Percentiles rank a stretch among this genome's conserved stretches.
phyloP scores from a whole-genome alignment of 2,888 invertebrate genomes.

The Heteromyza rotundicornis region DNA sequence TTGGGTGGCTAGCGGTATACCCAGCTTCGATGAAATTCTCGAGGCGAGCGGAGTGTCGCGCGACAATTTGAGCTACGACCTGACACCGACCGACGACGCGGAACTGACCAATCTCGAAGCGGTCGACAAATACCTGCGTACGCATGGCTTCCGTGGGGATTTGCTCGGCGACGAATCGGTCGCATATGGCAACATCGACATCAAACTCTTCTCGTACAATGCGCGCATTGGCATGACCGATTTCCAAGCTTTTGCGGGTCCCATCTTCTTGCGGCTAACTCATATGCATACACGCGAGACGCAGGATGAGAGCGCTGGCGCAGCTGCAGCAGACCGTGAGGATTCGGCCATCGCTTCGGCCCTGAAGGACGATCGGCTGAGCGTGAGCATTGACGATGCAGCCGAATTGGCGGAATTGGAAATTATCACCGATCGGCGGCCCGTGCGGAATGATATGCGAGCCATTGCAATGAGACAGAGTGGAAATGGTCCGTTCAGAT shows the following conservation, averaged over 20 bases:
- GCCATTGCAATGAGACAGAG: constrained; percentile 52
- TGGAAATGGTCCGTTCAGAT: constrained; percentile 56
- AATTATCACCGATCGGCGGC: constrained; percentile 54
- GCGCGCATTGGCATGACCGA: constrained; percentile 53
- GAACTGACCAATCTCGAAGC: constrained; percentile 55
- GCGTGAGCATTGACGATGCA: constrained; percentile 51
- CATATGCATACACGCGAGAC: constrained; percentile 35
- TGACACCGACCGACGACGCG: constrained; percentile 44
- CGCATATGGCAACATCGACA: constrained; percentile 62
- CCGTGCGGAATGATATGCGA: constrained; percentile 58
- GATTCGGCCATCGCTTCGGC: constrained; percentile 35
- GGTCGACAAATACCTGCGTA: constrained; percentile 54
- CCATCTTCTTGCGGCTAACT: constrained; percentile 56
- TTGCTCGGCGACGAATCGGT: constrained; percentile 56
- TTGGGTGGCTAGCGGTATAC: constrained; percentile 69
- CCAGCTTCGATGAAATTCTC: constrained; percentile 56
- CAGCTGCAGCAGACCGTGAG: constrained; percentile 12
- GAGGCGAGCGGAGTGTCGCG: constrained; percentile 49
- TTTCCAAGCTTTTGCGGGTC: constrained; percentile 60
- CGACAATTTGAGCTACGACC: constrained; percentile 44
- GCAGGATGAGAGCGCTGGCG: constrained; percentile 12
- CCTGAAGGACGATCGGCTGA: constrained; percentile 51
- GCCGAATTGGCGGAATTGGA: constrained; percentile 56
- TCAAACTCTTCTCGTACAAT: constrained; percentile 60
- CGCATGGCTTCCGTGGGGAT: constrained; percentile 60